A percentile compares a stretch with the other conserved stretches of the same genome.
These are phyloP conservation scores for Pterocles gutturalis DNA, from an alignment of 2,113 vertebrate genomes.

Conservation along the genomic window DNA sequence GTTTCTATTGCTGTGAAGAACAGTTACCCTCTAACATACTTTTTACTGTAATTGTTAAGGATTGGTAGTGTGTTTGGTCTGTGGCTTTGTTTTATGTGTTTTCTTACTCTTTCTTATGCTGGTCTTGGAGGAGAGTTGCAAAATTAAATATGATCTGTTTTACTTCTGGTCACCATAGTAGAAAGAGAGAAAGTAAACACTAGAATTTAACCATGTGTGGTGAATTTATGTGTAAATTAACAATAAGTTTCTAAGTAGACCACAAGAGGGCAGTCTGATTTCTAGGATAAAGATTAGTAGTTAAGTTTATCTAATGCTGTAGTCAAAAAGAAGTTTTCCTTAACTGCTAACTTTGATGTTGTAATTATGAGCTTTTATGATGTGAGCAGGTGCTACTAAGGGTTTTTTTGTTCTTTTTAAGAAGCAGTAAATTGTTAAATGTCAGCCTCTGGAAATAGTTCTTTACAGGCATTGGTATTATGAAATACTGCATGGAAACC, in stretches of 20 bases:
- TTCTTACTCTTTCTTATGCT: background rate
- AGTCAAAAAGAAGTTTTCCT: background rate
- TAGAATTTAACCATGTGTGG: background rate
- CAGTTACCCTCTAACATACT: background rate
- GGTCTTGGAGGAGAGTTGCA: background rate
- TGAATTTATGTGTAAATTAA: background rate
- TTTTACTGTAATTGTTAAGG: background rate
- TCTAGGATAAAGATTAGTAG: background rate
- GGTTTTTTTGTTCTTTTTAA: background rate
- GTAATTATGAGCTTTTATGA: background rate
- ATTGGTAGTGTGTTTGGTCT: fast-evolving
- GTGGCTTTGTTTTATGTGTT: background rate
- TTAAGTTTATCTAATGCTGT: background rate
- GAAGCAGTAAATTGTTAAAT: background rate
- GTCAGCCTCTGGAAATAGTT: background rate
- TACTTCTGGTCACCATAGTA: background rate
- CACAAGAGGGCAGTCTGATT: constrained; percentile 48
- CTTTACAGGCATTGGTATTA: background rate
- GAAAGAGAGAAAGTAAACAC: background rate
- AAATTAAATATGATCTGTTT: background rate
- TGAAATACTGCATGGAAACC: background rate
- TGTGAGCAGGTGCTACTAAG: background rate
- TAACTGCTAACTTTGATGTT: background rate
- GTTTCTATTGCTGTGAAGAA: background rate
- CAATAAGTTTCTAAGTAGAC: background rate